Evolutionary conservation across 2,797 vertebrate genomes (phyloP), one percentile per base, ranked within the genome.

Genomic region (Bradypus variegatus): DNA sequence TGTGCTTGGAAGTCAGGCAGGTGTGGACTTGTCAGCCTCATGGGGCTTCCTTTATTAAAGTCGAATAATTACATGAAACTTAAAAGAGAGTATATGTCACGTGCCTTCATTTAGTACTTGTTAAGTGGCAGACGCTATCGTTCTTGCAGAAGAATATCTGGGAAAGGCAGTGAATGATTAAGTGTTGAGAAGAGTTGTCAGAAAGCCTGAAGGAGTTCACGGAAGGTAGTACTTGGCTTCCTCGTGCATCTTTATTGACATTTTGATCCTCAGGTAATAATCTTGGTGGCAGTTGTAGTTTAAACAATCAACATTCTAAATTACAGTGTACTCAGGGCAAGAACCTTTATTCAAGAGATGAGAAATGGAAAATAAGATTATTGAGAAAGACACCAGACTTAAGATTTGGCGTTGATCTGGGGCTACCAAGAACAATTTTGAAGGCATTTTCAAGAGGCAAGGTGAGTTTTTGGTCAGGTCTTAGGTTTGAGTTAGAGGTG

Each of bases 361-460:
- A 25, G 27, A 72, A 60, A 60, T 53, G 45, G 23, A 90, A 62
- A 67, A 27, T 60, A 72, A 75, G 19, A 75, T 16, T 69, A 19
- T 29, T 38, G 33, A 50, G 33, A 73, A 29, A 58, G 31, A 36
- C 25, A n/a, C 6, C 48, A 25, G 48, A n/a, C 9, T 14, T 86
- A 33, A 53, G 18, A 62, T 82, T 80, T 55, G 83, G 31, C 38
- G 13, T 82, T 93, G 50, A 58, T 89, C 75, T 94, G 91, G 91
- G 77, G 53, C 64, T 75, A n/a, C 60, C 58, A 45, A 48, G 48
- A 27, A 16, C 64, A 48, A 38, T 88, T 53, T 33, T 69, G 45
- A 73, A 67, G 50, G 33, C 48, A 11, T 55, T 88, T 80, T 45
- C 21, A 62, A 38, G 70, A 80, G 41, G 9, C 41, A 65, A 72